Percentiles rank a stretch among this genome's conserved stretches.
Evolutionary conservation across 2,113 vertebrate genomes (phyloP).

Genomic region (Hystrix brachyura): DNA sequence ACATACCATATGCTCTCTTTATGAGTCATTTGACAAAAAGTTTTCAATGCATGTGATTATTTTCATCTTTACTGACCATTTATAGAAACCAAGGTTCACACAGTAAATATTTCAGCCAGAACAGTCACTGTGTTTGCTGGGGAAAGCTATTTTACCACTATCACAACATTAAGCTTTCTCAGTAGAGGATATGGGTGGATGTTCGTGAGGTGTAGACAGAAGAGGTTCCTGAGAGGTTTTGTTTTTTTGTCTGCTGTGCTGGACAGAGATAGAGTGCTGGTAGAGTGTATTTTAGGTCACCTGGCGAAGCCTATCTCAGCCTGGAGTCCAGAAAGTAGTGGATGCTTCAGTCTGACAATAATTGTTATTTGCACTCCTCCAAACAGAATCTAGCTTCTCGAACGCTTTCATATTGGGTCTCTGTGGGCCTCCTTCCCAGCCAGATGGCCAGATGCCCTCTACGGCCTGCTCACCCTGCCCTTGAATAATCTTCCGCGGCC

Average conservation of each 20-base stretch:
- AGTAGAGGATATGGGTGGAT: not conserved
- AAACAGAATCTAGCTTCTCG: no score
- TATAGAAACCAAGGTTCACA: not conserved
- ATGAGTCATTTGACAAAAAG: not conserved
- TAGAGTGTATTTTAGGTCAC: not conserved
- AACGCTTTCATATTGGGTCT: not conserved
- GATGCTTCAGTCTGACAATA: not conserved
- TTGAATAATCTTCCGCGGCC: fast-evolving
- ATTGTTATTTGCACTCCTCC: not conserved
- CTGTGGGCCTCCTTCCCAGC: not conserved
- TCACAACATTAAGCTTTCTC: not conserved
- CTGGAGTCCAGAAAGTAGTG: not conserved
- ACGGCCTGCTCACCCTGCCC: fast-evolving
- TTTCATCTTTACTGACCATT: not conserved
- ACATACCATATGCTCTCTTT: not conserved
- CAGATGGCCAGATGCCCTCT: not conserved
- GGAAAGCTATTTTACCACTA: not conserved
- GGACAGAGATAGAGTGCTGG: not conserved
- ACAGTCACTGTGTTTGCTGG: not conserved
- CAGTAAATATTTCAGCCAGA: not conserved
- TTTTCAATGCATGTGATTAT: not conserved
- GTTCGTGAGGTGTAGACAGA: not conserved
- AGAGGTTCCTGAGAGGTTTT: not conserved
- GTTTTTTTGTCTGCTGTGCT: not conserved
- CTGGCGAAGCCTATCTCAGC: not conserved